A percentile compares a stretch with the other conserved stretches of the same genome.
Conservation (phyloP, 2,888 invertebrate species). For the Rapana venosa region DNA sequence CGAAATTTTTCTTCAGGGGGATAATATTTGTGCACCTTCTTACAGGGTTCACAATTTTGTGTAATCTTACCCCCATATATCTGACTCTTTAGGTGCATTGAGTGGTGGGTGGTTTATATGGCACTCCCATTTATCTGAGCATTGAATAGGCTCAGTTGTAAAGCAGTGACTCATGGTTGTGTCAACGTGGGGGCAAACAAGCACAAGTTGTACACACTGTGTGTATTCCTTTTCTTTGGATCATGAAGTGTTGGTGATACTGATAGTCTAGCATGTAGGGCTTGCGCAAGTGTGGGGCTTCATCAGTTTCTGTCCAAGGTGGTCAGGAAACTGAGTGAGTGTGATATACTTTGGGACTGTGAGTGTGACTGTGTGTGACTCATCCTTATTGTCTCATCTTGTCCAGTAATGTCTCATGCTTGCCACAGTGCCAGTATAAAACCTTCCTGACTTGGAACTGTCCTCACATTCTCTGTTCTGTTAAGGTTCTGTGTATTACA, state of each 20-base stretch:
- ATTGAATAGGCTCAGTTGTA: neutral
- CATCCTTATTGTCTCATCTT: neutral
- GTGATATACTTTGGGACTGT: neutral
- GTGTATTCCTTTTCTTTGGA: neutral
- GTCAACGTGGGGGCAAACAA: neutral
- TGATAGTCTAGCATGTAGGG: no score
- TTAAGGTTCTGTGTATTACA: no score
- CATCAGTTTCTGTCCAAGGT: no score
- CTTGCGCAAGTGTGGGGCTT: no score
- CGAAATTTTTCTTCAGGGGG: no score
- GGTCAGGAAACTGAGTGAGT: neutral
- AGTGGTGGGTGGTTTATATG: neutral
- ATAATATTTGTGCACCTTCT: no score
- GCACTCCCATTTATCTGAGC: slow-evolving; percentile 17
- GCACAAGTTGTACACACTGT: neutral
- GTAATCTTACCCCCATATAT: no score
- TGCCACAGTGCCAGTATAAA: neutral
- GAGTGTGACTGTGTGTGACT: neutral
- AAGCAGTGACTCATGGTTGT: slow-evolving; percentile 10
- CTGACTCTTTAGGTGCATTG: no score
- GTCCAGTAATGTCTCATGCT: neutral
- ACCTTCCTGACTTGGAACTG: neutral
- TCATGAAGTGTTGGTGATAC: no score
- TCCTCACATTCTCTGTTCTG: no score
- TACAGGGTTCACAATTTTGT: no score